A percentile compares a stretch with the other conserved stretches of the same genome.
phyloP scores from a whole-genome alignment of 2,888 invertebrate genomes.

The Heteromyza rotundicornis region DNA sequence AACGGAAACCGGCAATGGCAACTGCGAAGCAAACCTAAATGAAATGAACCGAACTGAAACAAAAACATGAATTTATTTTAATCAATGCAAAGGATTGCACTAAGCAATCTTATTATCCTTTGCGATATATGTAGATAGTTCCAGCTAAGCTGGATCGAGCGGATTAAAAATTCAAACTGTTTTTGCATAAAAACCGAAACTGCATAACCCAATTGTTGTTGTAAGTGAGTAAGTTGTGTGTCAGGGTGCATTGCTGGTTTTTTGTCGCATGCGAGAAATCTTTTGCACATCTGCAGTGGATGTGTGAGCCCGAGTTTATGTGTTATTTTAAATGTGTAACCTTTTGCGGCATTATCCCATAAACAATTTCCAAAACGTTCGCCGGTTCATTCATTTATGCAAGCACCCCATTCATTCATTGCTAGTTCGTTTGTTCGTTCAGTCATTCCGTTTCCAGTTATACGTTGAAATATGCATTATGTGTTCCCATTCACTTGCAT shows the following conservation, averaged over 20 bases:
- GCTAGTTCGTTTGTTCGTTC: background rate
- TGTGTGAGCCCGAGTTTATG: too few species aligned
- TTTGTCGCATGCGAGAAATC: too few species aligned
- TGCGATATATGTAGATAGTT: conserved; percentile 16
- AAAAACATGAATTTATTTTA: conserved; percentile 16
- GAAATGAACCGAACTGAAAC: too few species aligned
- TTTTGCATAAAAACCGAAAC: conserved; percentile 36
- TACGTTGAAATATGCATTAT: background rate
- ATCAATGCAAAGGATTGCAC: conserved; percentile 26
- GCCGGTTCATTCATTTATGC: background rate
- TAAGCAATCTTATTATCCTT: conserved; percentile 29
- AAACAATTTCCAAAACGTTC: too few species aligned
- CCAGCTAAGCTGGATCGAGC: background rate
- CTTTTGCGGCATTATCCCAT: conserved; percentile 7
- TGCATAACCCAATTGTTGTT: background rate
- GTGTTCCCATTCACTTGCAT: conserved; percentile 5
- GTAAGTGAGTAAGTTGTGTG: too few species aligned
- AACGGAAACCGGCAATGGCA: too few species aligned
- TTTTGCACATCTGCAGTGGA: too few species aligned
- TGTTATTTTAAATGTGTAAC: too few species aligned
- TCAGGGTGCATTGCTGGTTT: too few species aligned
- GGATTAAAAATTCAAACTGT: conserved; percentile 26
- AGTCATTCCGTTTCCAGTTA: background rate
- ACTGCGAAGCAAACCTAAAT: too few species aligned
- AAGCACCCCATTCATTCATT: background rate